phyloP scores from a whole-genome alignment of 35 echinoderm and acorn worm species.

The Stichopus chloronotus region DNA sequence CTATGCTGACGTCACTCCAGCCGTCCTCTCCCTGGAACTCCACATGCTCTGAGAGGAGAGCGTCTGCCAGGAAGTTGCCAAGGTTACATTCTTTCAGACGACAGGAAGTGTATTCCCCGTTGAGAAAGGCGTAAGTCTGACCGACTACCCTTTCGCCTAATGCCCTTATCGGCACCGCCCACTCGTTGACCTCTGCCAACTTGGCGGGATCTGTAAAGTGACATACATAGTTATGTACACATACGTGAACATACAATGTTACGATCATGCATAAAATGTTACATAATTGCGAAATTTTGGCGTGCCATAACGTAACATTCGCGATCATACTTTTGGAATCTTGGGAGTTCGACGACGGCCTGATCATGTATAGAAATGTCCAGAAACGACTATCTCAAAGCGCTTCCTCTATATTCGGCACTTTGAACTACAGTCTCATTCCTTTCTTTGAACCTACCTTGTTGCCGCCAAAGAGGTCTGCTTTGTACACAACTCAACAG shows the following conservation, averaged over 20 bases:
- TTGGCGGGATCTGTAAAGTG: slow-evolving; percentile 29
- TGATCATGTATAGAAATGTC: background rate
- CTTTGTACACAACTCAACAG: too few relatives aligned
- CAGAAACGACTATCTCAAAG: background rate
- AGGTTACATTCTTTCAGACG: slow-evolving; percentile 50
- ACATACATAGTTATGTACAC: too few relatives aligned
- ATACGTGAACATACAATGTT: background rate
- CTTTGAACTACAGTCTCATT: too few relatives aligned
- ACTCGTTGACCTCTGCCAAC: slow-evolving; percentile 15
- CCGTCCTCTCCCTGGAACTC: slow-evolving; percentile 52
- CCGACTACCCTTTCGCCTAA: slow-evolving; percentile 1
- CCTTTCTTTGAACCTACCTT: too few relatives aligned
- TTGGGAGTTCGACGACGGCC: background rate
- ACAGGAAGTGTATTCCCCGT: slow-evolving; percentile 6
- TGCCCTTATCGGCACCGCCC: slow-evolving; percentile 3
- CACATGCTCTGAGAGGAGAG: slow-evolving; percentile 35
- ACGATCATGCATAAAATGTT: background rate
- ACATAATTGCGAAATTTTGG: background rate
- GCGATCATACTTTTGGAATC: background rate
- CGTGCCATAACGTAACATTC: background rate
- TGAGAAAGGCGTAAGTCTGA: slow-evolving; percentile 35
- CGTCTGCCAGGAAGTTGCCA: slow-evolving; percentile 70
- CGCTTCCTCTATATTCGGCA: background rate
- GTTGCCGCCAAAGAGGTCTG: too few relatives aligned
- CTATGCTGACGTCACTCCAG: slow-evolving; percentile 90